Conservation (phyloP, 1,140 invertebrate genomes). For the Eulimnadia texana region DNA sequence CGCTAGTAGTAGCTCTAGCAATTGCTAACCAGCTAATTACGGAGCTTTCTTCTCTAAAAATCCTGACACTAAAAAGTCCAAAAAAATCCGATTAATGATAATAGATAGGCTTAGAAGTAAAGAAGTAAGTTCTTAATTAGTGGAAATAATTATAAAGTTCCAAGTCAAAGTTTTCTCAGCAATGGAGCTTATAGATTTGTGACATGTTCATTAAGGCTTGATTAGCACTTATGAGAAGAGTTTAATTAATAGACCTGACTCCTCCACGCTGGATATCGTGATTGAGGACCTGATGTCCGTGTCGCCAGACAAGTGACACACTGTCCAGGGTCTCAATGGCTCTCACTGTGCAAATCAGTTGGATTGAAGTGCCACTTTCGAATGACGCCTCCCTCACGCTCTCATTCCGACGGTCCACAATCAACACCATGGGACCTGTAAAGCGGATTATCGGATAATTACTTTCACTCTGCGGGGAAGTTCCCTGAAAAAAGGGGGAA, state of each 20-base stretch:
- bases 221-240: too few species aligned
- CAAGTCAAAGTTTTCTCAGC: too few species aligned
- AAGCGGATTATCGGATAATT: too few species aligned
- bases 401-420: neutral
- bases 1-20: neutral
- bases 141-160: neutral
- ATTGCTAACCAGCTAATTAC: neutral
- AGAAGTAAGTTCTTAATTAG: neutral
- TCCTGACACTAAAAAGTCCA: neutral
- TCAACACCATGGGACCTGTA: neutral
- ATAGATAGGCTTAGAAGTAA: neutral
- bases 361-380: neutral
- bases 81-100: neutral
- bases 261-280: neutral
- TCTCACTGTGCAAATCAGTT: neutral
- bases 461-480: too few species aligned
- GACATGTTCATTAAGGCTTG: too few species aligned
- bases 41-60: neutral
- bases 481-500: too few species aligned
- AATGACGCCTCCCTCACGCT: neutral
- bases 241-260: neutral
- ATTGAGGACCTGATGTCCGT: neutral
- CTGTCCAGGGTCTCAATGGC: neutral
- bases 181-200: too few species aligned
- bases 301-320: neutral